These are phyloP conservation scores for Hartigia nigra DNA, from an alignment of 2,888 invertebrate genomes.

Conservation along the genomic window DNA sequence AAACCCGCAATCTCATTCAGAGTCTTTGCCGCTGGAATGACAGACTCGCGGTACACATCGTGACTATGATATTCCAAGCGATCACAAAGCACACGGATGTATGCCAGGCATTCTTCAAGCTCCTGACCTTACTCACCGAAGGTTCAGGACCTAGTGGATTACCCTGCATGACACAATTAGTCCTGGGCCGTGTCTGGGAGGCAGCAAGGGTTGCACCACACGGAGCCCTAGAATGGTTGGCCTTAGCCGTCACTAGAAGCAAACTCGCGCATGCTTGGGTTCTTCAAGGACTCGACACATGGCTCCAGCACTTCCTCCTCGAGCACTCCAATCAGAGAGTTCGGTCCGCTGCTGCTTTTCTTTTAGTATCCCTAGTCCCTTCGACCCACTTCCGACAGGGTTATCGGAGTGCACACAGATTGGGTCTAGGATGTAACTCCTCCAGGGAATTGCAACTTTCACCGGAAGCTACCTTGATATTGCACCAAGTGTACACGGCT, in stretches of 20 bases:
- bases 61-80: conserved; percentile 90
- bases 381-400: conserved; percentile 91
- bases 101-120: conserved; percentile 92
- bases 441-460: conserved; percentile 60
- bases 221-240: conserved; percentile 92
- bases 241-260: conserved; percentile 81
- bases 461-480: conserved; percentile 71
- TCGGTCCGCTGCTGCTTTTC: conserved; percentile 88
- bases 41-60: conserved; percentile 86
- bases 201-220: conserved; percentile 91
- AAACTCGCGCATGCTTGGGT: conserved; percentile 93
- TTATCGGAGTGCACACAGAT: conserved; percentile 74
- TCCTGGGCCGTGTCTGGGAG: conserved; percentile 90
- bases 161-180: conserved; percentile 91
- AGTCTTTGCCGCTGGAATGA: conserved; percentile 93
- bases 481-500: conserved; percentile 79
- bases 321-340: conserved; percentile 88
- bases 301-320: conserved; percentile 90
- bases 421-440: conserved; percentile 71
- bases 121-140: conserved; percentile 89
- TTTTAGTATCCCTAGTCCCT: conserved; percentile 91
- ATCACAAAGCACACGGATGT: conserved; percentile 92
- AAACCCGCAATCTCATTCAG: conserved; percentile 91
- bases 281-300: conserved; percentile 89
- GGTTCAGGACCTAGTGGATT: conserved; percentile 82